Base-by-base conservation (phyloP, 2,797 vertebrate species). In the Scomberomorus guttatus region DNA sequence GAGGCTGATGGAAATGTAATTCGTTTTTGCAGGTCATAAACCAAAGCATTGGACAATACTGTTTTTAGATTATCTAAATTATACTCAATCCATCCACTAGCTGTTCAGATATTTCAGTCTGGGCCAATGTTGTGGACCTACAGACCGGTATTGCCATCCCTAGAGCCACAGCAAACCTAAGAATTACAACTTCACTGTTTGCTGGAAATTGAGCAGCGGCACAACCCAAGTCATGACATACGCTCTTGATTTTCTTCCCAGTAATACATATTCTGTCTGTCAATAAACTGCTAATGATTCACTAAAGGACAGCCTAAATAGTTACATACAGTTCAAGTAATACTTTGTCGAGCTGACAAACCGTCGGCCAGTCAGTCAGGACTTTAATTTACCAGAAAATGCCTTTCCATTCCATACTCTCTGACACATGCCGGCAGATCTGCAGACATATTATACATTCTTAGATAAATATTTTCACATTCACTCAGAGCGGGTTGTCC, bases 401-500 rank as follows among this genome's bases (percentile, higher is more conserved):
- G 10, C 34, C 60, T 24, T 32, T 32, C 27, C 9, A 18, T 66
- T 73, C 52, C 69, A 44, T 50, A 62, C 57, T 51, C 24, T 81
- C 24, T 67, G 34, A 71, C 75, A 68, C 66, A 67, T 25, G 32
- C 20, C 8, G 1, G 59, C 77, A 87, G 37, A 82, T 60, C 64
- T 72, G 62, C 63, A 58, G 80, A 75, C 82, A 81, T 75, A 76
- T 74, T 69, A 71, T 69, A 78, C 56, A 75, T 75, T 81, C 81
- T 67, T 73, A 83, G 17, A 91, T 79, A 89, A 90, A 92, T 87
- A 90, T 84, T 88, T 89, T 88, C 74, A 80, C 80, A 71, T 70
- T 75, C 54, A 76, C 72, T 84, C 65, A 22, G 63, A 86, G 81
- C 27, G 8, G 39, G 60, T 44, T 61, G 80, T 72, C 76, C 66